Conservation (phyloP, 37 sponge, comb jelly and placozoan genomes). For the Spongilla lacustris region DNA sequence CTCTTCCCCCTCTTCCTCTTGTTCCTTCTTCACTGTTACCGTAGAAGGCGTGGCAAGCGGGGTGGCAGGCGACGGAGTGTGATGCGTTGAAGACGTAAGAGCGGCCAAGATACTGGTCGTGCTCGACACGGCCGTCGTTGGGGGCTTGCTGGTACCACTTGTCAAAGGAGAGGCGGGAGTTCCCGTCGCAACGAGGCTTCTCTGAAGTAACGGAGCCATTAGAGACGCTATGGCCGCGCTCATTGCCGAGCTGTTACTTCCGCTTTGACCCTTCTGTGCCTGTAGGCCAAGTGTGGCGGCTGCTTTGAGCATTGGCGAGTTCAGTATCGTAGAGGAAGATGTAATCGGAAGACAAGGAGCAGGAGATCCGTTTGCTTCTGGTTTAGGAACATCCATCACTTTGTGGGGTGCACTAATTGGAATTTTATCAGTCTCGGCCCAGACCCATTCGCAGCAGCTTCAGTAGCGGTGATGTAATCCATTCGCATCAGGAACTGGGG, state of each 20-base stretch:
- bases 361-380: not conserved
- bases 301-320: not conserved
- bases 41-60: not conserved
- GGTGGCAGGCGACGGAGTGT: not conserved
- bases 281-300: not conserved
- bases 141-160: not conserved
- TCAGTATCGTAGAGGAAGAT: not conserved
- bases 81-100: not conserved
- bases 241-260: not conserved
- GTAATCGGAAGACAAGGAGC: not conserved
- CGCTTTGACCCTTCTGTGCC: not conserved
- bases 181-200: not conserved
- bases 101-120: not conserved
- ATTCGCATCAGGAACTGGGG: too few relatives aligned
- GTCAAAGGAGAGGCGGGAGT: not conserved
- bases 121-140: not conserved
- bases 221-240: not conserved
- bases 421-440: not conserved
- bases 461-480: too few relatives aligned
- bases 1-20: too few relatives aligned
- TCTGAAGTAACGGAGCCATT: not conserved
- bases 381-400: not conserved
- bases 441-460: not conserved
- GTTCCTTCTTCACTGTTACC: not conserved
- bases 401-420: not conserved